Conservation (phyloP, 2,113 vertebrate species). For the Strix aluco region DNA sequence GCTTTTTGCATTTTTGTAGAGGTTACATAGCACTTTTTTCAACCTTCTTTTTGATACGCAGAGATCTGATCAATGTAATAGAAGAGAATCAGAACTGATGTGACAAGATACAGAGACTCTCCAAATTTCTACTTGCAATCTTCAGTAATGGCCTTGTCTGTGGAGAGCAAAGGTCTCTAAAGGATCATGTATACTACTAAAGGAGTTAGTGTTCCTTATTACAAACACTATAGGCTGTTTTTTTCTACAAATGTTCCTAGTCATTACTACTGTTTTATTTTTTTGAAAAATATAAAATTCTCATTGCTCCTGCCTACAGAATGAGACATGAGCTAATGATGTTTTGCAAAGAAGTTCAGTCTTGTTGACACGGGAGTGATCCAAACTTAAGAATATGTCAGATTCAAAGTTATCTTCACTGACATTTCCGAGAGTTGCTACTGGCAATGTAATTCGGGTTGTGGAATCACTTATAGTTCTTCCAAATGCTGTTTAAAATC, state of each 20-base stretch:
- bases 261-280: neutral
- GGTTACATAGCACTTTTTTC: neutral
- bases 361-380: neutral
- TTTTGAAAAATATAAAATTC: neutral
- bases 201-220: neutral
- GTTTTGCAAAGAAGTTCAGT: slow-evolving; percentile 12
- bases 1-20: neutral
- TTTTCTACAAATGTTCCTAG: neutral
- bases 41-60: neutral
- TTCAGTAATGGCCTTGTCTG: neutral
- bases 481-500: slow-evolving; percentile 11
- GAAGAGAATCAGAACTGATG: neutral
- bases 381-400: slow-evolving; percentile 35
- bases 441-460: slow-evolving; percentile 15
- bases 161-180: neutral
- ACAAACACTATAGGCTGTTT: neutral
- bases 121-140: neutral
- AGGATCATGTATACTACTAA: neutral
- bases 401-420: slow-evolving; percentile 38
- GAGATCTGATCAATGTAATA: neutral
- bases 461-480: neutral
- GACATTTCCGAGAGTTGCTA: neutral
- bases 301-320: neutral
- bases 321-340: slow-evolving; percentile 34
- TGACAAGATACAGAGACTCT: neutral